phyloP scores from a whole-genome alignment of 2,888 invertebrate species.

The Aricia artaxerxes region DNA sequence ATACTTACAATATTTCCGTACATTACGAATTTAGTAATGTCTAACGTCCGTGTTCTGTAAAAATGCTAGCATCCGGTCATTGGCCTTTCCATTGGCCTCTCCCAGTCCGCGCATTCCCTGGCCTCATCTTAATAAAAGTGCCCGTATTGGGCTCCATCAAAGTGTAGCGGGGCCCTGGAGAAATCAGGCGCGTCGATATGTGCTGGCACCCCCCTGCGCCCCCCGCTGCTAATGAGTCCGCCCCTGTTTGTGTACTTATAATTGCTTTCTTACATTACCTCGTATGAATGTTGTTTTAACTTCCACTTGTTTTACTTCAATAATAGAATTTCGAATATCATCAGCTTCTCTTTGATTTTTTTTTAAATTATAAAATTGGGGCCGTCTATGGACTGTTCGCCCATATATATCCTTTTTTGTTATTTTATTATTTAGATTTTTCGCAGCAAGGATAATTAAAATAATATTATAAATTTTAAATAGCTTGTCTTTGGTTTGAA shows the following conservation, averaged over 20 bases:
- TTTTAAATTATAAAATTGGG: too few relatives aligned
- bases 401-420: too few relatives aligned
- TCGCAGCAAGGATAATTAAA: too few relatives aligned
- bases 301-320: background rate
- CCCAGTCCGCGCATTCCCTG: slow-evolving; percentile 40
- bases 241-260: slow-evolving; percentile 37
- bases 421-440: too few relatives aligned
- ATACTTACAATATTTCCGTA: too few relatives aligned
- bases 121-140: slow-evolving; percentile 52
- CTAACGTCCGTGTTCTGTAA: too few relatives aligned
- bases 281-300: background rate
- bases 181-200: slow-evolving; percentile 65
- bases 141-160: slow-evolving; percentile 55
- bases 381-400: too few relatives aligned
- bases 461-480: too few relatives aligned
- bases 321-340: background rate
- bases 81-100: background rate
- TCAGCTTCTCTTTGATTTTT: background rate
- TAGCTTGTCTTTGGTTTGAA: background rate
- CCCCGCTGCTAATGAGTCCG: slow-evolving; percentile 43
- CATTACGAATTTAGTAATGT: too few relatives aligned
- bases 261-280: slow-evolving; percentile 25
- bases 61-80: too few relatives aligned
- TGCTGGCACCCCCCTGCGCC: slow-evolving; percentile 40
- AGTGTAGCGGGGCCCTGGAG: slow-evolving; percentile 62